Conservation (phyloP, 2,888 invertebrate species). For the Flabesymbios commensalis region DNA sequence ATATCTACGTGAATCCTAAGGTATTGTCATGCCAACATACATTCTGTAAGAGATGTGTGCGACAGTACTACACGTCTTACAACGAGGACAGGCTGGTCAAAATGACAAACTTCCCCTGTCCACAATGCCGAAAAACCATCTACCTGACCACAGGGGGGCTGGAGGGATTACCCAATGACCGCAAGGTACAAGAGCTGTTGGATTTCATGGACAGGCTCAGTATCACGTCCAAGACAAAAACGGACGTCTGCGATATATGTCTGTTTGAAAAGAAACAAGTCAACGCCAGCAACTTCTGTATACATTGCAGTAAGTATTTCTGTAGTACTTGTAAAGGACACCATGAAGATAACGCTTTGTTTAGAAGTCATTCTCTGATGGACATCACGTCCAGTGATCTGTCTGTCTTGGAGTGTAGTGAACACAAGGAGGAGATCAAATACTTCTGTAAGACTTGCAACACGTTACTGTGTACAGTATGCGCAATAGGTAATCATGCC, state of each 20-base stretch:
- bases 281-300: slow-evolving; percentile 11
- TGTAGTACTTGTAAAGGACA: slow-evolving; percentile 13
- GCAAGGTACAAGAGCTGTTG: slow-evolving; percentile 23
- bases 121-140: slow-evolving; percentile 23
- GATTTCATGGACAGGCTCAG: slow-evolving; percentile 16
- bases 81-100: slow-evolving; percentile 12
- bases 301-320: slow-evolving; percentile 22
- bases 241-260: slow-evolving; percentile 10
- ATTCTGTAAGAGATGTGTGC: slow-evolving; percentile 23
- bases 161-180: slow-evolving; percentile 21
- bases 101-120: slow-evolving; percentile 26
- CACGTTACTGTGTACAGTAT: slow-evolving; percentile 20
- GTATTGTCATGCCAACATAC: slow-evolving; percentile 31
- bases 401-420: slow-evolving; percentile 1
- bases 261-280: slow-evolving; percentile 4
- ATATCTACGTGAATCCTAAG: slow-evolving; percentile 20
- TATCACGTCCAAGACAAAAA: not conserved
- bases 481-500: slow-evolving; percentile 20
- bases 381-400: not conserved
- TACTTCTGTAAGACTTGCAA: slow-evolving; percentile 26
- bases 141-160: slow-evolving; percentile 17
- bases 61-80: slow-evolving; percentile 8
- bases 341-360: slow-evolving; percentile 14
- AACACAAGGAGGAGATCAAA: slow-evolving; percentile 18
- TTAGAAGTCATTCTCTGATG: slow-evolving; percentile 15